Conservation (phyloP, 2,888 invertebrate genomes). For the Acanthoscelides obtectus region DNA sequence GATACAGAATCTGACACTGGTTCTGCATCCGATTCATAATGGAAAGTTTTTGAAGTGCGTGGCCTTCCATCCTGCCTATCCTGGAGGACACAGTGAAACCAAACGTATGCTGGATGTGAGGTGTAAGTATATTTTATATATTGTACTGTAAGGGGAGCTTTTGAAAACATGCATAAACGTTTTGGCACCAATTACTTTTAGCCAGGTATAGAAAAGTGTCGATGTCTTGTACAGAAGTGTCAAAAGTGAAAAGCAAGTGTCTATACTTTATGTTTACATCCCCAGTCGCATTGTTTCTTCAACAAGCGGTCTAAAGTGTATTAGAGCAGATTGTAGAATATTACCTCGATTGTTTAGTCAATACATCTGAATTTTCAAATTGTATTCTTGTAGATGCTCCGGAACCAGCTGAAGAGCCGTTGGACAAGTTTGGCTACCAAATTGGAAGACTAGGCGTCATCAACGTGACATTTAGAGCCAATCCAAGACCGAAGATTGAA, state of each 20-base stretch:
- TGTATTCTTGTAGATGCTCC: slow-evolving; percentile 51
- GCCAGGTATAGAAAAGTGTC: no score
- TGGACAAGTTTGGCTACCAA: slow-evolving; percentile 69
- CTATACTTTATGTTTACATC: no score
- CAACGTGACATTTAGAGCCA: slow-evolving; percentile 67
- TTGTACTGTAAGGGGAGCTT: no score
- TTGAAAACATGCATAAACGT: no score
- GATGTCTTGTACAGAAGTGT: no score
- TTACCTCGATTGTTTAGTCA: no score
- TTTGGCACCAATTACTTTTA: no score
- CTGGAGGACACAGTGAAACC: slow-evolving; percentile 39
- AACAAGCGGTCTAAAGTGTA: no score
- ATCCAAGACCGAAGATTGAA: slow-evolving; percentile 64
- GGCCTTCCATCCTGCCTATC: slow-evolving; percentile 61
- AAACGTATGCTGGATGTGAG: slow-evolving; percentile 52
- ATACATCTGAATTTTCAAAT: background rate
- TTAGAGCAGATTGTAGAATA: no score
- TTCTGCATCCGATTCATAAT: slow-evolving; percentile 60
- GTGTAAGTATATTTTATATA: slow-evolving; percentile 53
- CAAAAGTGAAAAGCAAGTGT: no score
- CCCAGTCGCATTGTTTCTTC: no score
- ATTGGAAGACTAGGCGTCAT: slow-evolving; percentile 67
- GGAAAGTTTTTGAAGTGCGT: slow-evolving; percentile 62
- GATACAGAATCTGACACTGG: slow-evolving; percentile 61
- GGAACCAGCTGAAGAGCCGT: slow-evolving; percentile 53